A percentile compares a stretch with the other conserved stretches of the same genome.
Evolutionary conservation across 2,888 invertebrate genomes (phyloP).

Genomic region (Drosophila austrosaltans): DNA sequence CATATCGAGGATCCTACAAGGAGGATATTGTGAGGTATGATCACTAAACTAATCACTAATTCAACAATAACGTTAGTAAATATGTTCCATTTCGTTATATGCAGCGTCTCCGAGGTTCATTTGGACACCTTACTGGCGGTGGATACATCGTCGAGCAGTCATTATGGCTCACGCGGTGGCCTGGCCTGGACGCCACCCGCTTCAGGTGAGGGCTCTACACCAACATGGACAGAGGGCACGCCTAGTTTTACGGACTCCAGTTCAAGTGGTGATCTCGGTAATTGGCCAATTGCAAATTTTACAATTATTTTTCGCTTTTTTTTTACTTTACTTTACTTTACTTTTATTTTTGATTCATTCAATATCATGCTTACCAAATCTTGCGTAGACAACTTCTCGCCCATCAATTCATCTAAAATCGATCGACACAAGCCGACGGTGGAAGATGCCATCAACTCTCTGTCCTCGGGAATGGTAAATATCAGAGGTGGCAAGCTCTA

Average conservation of each 20-base stretch:
- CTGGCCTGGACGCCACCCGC: conserved; percentile 91
- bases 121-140: conserved; percentile 86
- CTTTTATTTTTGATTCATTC: conserved; percentile 46
- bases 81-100: background rate
- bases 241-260: conserved; percentile 99
- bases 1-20: conserved; percentile 81
- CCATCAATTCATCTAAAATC: conserved; percentile 83
- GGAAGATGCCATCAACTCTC: conserved; percentile 90
- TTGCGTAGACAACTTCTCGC: conserved; percentile 84
- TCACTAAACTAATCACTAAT: too few relatives aligned
- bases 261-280: conserved; percentile 93
- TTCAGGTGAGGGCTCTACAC: conserved; percentile 94
- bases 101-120: conserved; percentile 89
- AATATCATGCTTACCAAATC: conserved; percentile 66
- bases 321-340: conserved; percentile 57
- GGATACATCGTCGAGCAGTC: conserved; percentile 84
- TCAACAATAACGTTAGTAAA: background rate
- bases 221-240: conserved; percentile 99
- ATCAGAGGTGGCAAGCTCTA: conserved; percentile 53
- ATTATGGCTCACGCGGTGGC: conserved; percentile 85
- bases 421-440: conserved; percentile 86
- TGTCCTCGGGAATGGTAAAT: conserved; percentile 93
- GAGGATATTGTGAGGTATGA: conserved; percentile 82
- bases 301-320: conserved; percentile 37
- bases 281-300: conserved; percentile 61